Conservation (phyloP, 2,113 vertebrate genomes). For the Ochotona princeps region DNA sequence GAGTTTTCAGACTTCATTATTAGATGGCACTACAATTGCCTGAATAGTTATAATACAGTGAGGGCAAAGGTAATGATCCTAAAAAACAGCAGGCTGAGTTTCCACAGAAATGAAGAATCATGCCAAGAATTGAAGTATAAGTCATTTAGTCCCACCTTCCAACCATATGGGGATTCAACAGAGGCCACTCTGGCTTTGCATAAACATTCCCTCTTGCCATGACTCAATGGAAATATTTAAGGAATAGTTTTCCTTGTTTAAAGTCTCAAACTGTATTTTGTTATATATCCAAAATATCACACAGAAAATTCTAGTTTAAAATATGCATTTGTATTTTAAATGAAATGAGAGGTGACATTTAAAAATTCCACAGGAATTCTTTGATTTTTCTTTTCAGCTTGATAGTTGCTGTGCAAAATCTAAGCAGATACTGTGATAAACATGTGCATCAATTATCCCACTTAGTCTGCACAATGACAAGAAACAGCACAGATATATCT, state of each 20-base stretch:
- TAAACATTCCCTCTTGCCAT: background rate
- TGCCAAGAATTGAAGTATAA: background rate
- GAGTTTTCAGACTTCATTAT: background rate
- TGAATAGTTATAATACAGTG: background rate
- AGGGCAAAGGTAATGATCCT: background rate
- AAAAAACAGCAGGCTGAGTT: background rate
- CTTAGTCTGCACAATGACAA: background rate
- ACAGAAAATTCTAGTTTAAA: conserved; percentile 21
- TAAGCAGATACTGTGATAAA: background rate
- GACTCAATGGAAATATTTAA: background rate
- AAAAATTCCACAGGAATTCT: background rate
- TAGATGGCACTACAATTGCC: background rate
- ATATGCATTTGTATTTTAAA: conserved; percentile 3
- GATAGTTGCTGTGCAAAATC: background rate
- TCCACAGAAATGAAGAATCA: background rate
- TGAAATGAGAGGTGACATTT: background rate
- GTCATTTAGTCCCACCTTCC: background rate
- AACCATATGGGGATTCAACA: too few relatives aligned
- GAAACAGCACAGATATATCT: background rate
- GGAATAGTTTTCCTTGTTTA: background rate
- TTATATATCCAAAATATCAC: background rate
- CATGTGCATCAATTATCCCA: background rate
- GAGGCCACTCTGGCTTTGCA: background rate
- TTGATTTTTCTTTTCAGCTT: background rate
- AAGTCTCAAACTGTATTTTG: background rate